Evolutionary conservation across 2,888 invertebrate species (phyloP).

Genomic region (Dexiosoma caninum): DNA sequence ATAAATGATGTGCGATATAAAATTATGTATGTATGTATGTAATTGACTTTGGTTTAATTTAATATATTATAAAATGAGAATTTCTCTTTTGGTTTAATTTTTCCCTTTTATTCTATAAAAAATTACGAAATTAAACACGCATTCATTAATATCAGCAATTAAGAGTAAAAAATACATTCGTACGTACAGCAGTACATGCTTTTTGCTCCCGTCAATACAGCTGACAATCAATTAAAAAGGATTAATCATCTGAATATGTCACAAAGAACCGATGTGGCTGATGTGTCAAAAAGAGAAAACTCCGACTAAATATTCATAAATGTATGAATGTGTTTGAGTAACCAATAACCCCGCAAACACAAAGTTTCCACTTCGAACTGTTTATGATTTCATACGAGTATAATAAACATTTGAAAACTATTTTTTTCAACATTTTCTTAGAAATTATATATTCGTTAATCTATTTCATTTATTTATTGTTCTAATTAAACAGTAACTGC

Average conservation of each 20-base stretch:
- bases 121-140: not conserved
- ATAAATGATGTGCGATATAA: conserved; percentile 2
- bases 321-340: too few relatives aligned
- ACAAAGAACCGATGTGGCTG: conserved; percentile 5
- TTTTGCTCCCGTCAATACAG: conserved; percentile 16
- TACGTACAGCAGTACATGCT: too few relatives aligned
- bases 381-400: too few relatives aligned
- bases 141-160: not conserved
- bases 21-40: not conserved
- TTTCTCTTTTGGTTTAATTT: not conserved
- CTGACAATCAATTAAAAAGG: conserved; percentile 58
- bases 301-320: too few relatives aligned
- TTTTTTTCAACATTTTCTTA: too few relatives aligned
- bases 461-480: too few relatives aligned
- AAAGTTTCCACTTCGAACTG: too few relatives aligned
- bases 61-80: conserved; percentile 27
- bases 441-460: too few relatives aligned
- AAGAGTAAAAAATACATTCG: not conserved
- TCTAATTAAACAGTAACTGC: too few relatives aligned
- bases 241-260: conserved; percentile 48
- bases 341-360: not conserved
- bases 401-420: too few relatives aligned
- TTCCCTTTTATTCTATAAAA: not conserved
- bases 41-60: conserved; percentile 33
- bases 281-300: not conserved